These are phyloP conservation scores for Hyphantria cunea DNA, from an alignment of 1,140 invertebrate genomes.

Conservation along the genomic window DNA sequence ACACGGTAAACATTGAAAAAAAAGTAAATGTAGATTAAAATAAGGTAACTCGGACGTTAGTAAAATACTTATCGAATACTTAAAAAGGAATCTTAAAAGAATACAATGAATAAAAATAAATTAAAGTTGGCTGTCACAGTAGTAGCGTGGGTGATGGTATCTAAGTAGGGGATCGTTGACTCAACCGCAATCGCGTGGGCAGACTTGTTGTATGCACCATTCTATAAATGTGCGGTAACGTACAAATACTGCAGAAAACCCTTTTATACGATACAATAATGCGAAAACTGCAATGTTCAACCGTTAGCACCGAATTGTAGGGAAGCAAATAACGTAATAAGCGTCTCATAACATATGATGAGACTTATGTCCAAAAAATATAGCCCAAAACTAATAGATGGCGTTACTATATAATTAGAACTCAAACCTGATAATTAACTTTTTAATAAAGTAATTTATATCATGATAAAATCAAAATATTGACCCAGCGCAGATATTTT, in stretches of 20 bases:
- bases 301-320: neutral
- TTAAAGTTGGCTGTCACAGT: slow-evolving; percentile 32
- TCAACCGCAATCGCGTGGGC: slow-evolving; percentile 39
- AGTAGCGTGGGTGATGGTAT: slow-evolving; percentile 32
- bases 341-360: no score
- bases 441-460: no score
- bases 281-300: slow-evolving; percentile 17
- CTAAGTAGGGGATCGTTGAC: slow-evolving; percentile 42
- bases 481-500: no score
- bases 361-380: no score
- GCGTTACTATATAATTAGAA: no score
- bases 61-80: neutral
- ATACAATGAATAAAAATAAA: slow-evolving; percentile 21
- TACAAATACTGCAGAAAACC: slow-evolving; percentile 22
- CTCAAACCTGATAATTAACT: no score
- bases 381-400: no score
- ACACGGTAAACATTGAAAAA: no score
- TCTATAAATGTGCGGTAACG: slow-evolving; percentile 15
- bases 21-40: no score
- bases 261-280: slow-evolving; percentile 24
- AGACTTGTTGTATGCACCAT: slow-evolving; percentile 28
- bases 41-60: no score
- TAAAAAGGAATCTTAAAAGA: neutral
- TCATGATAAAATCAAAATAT: no score
- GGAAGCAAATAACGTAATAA: slow-evolving; percentile 5